These are phyloP conservation scores for Pungitius pungitius DNA, from an alignment of 2,113 vertebrate genomes.

Conservation along the genomic window DNA sequence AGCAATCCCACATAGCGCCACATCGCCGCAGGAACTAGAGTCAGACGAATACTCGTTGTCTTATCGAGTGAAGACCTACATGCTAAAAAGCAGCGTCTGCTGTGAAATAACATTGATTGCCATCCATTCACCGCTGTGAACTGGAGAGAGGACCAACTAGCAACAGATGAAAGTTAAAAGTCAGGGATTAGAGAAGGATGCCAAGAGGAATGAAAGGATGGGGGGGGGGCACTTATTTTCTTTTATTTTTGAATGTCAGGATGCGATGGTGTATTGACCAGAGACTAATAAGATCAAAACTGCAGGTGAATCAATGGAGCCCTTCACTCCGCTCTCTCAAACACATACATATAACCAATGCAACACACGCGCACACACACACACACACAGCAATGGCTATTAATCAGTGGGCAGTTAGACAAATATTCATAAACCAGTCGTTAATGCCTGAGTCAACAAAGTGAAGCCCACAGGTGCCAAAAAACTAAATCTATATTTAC, in stretches of 20 bases:
- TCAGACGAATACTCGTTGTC: slow-evolving; percentile 38
- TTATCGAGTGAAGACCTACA: slow-evolving; percentile 34
- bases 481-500: slow-evolving; percentile 17
- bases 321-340: slow-evolving; percentile 6
- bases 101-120: slow-evolving; percentile 43
- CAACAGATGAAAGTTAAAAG: slow-evolving; percentile 16
- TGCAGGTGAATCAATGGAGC: slow-evolving; percentile 39
- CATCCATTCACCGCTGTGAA: slow-evolving; percentile 33
- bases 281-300: slow-evolving; percentile 59
- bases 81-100: slow-evolving; percentile 37
- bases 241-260: slow-evolving; percentile 59
- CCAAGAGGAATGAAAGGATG: slow-evolving; percentile 40
- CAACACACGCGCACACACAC: slow-evolving; percentile 21
- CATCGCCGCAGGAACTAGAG: slow-evolving; percentile 32
- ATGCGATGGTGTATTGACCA: slow-evolving; percentile 54
- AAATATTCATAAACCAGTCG: slow-evolving; percentile 13
- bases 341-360: neutral
- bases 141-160: slow-evolving; percentile 41
- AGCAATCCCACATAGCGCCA: slow-evolving; percentile 52
- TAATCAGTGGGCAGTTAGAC: slow-evolving; percentile 22
- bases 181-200: slow-evolving; percentile 48
- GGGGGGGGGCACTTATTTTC: slow-evolving; percentile 10
- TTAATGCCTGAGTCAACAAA: neutral
- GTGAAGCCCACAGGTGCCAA: slow-evolving; percentile 16
- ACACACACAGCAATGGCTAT: slow-evolving; percentile 11